phyloP scores from a whole-genome alignment of 2,797 vertebrate species.

The Leucoraja ocellata region DNA sequence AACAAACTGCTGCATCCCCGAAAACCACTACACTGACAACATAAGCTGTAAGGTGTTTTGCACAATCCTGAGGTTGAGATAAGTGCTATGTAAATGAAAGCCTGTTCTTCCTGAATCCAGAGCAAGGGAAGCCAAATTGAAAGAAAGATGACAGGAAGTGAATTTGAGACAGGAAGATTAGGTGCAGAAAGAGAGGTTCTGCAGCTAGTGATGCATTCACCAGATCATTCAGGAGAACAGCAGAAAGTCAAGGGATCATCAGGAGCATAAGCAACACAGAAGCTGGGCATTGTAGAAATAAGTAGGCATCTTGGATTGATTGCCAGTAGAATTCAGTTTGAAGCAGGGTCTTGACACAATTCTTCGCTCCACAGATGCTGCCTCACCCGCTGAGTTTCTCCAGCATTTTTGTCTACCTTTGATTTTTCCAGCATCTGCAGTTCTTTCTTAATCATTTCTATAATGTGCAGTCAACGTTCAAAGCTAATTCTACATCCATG shows the following conservation, averaged over 20 bases:
- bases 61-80: not conserved
- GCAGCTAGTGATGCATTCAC: not conserved
- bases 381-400: too few relatives aligned
- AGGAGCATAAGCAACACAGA: not conserved
- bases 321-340: not conserved
- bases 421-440: too few relatives aligned
- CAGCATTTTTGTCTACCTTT: too few relatives aligned
- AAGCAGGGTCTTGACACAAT: too few relatives aligned
- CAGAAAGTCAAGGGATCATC: not conserved
- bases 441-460: not conserved
- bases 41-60: not conserved
- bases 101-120: not conserved
- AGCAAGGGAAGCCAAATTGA: not conserved
- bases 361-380: too few relatives aligned
- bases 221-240: not conserved
- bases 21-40: not conserved
- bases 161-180: too few relatives aligned
- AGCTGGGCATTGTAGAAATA: not conserved
- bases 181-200: not conserved
- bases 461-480: not conserved
- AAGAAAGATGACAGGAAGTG: not conserved
- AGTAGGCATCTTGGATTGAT: not conserved
- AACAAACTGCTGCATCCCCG: not conserved
- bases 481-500: not conserved
- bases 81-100: not conserved